Base-by-base conservation (phyloP, 2,113 vertebrate species). In the Puma concolor region DNA sequence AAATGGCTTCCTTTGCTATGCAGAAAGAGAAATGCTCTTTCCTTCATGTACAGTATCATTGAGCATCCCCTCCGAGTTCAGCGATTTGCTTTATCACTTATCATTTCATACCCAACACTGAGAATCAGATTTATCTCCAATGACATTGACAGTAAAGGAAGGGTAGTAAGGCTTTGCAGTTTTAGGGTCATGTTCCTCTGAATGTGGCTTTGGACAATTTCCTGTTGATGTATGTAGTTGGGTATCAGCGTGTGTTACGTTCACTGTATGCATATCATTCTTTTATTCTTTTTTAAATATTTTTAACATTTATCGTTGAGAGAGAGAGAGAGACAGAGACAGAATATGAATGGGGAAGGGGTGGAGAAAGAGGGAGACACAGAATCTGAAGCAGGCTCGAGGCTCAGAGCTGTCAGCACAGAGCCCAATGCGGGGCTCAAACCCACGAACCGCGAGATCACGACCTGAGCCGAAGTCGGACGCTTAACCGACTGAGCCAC, bases 351-450 rank as follows among this genome's bases (percentile, higher is more conserved):
- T 60, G 57, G 17, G 57, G 57, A 25, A 60, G 7, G 57, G 57
- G 7, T 0, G 25, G 57, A 60, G 54, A 57, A 3, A 60, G 57
- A 60, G 21, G 21, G 57, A 60, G 57, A 60, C 57, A 21, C 57
- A 60, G 57, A 60, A 7, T 60, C 21, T 23, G 57, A 60, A 60
- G 57, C 21, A 25, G 57, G 21, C 7, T 60, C 57, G 0, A 60
- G 57, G 57, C 57, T 60, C 57, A 3, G 21, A 60, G 57, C 57
- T 25, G 57, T 10, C 57, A 60, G 21, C 57, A 60, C 57, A 25
- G 21, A 9, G 57, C 7, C 7, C 21, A 0, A 60, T 2, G 0
- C 0, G 8, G 8, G 57, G 5, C 2, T 60, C 7, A 23, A 60
- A 60, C 21, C 9, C 21, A 60, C 2, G 17, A 21, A 60, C 57